Evolutionary conservation across 2,113 vertebrate species (phyloP).

Genomic region (Dascyllus trimaculatus): DNA sequence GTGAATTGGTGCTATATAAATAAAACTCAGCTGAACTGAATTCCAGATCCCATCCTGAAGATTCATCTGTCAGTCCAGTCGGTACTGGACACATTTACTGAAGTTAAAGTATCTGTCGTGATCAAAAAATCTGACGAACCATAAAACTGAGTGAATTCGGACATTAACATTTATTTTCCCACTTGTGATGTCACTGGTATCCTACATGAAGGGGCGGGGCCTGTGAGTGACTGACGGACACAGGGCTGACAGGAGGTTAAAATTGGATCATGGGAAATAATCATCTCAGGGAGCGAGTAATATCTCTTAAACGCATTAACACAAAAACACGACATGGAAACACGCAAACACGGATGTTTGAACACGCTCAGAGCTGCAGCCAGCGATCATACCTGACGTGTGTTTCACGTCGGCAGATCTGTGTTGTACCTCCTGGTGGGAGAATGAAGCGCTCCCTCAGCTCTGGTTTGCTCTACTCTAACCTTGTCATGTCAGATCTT

Average conservation of each 20-base stretch:
- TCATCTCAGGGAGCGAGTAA: conserved; percentile 27
- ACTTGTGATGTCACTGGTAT: too few species aligned
- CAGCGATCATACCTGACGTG: neutral
- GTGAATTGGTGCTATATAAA: too few species aligned
- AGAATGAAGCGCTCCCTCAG: too few species aligned
- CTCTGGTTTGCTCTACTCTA: neutral
- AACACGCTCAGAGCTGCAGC: neutral
- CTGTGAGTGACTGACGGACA: neutral
- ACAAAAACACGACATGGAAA: conserved; percentile 10
- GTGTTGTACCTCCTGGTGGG: neutral
- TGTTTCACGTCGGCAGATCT: too few species aligned
- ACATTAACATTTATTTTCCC: too few species aligned
- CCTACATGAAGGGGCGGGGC: neutral
- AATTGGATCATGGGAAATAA: conserved; percentile 46
- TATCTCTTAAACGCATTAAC: conserved; percentile 50
- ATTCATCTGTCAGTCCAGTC: too few species aligned
- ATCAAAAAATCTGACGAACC: too few species aligned
- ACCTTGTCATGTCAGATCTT: conserved; percentile 45
- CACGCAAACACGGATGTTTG: neutral
- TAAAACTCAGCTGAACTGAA: too few species aligned
- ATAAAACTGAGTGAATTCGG: too few species aligned
- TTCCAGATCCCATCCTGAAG: too few species aligned
- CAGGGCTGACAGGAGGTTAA: neutral
- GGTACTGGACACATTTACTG: too few species aligned
- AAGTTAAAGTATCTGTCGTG: too few species aligned